Evolutionary conservation across 2,797 vertebrate species (phyloP).

Genomic region (Anableps anableps): DNA sequence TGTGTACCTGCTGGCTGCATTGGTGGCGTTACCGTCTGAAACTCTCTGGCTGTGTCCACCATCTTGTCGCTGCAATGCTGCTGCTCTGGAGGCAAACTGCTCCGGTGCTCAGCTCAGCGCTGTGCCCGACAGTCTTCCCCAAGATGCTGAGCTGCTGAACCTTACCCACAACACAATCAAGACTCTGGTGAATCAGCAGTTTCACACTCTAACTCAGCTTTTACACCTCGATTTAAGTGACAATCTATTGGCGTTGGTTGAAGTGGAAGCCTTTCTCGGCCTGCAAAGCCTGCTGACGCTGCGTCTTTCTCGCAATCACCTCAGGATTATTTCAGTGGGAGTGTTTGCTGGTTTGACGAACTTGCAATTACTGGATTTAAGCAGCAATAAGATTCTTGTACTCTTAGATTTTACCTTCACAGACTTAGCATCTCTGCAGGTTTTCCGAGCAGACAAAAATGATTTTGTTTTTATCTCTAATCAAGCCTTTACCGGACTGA

Average conservation of each 20-base stretch:
- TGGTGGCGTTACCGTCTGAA: conserved; percentile 53
- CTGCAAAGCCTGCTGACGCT: conserved; percentile 80
- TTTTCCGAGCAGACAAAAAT: conserved; percentile 82
- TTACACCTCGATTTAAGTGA: conserved; percentile 86
- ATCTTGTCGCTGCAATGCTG: conserved; percentile 79
- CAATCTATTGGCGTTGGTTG: conserved; percentile 76
- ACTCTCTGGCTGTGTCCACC: conserved; percentile 75
- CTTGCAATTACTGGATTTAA: conserved; percentile 84
- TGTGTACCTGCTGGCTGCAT: conserved; percentile 69
- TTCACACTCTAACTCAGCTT: conserved; percentile 77
- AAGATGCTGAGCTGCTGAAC: conserved; percentile 77
- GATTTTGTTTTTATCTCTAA: conserved; percentile 86
- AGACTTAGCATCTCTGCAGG: conserved; percentile 78
- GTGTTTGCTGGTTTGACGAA: conserved; percentile 80
- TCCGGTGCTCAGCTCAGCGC: conserved; percentile 73
- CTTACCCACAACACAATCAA: conserved; percentile 84
- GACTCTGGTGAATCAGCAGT: conserved; percentile 79
- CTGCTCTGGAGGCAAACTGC: conserved; percentile 80
- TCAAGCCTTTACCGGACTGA: conserved; percentile 83
- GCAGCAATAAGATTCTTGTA: conserved; percentile 87
- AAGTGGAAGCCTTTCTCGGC: conserved; percentile 83
- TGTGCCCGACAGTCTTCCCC: conserved; percentile 77
- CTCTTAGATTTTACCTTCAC: conserved; percentile 87
- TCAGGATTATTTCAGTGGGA: conserved; percentile 85
- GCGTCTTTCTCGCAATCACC: conserved; percentile 79